phyloP scores from a whole-genome alignment of 2,113 vertebrate genomes.

The Atherinomorus stipes region DNA sequence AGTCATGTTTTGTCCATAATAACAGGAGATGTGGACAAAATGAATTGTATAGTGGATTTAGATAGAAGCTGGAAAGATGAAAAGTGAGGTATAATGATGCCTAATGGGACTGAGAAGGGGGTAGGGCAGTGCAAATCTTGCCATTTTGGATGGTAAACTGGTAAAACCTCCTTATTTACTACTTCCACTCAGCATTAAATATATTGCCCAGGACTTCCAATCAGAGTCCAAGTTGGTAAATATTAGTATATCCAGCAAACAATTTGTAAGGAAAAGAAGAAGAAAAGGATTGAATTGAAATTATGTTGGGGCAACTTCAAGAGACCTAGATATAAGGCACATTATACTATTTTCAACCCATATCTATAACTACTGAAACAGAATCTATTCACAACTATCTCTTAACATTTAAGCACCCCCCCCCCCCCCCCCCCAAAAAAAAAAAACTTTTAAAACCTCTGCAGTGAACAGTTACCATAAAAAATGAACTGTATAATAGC shows the following conservation, averaged over 20 bases:
- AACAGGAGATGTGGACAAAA: constrained; percentile 18
- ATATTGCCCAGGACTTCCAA: constrained; percentile 22
- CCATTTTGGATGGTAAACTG: constrained; percentile 36
- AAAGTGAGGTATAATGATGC: constrained; percentile 23
- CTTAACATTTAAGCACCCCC: constrained; percentile 1
- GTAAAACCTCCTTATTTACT: neutral
- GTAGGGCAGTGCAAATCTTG: constrained; percentile 71
- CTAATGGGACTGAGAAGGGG: constrained; percentile 35
- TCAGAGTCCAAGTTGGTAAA: constrained; percentile 33
- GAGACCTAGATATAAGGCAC: constrained; percentile 77
- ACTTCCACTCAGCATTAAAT: constrained; percentile 27
- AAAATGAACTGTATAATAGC: constrained; percentile 50
- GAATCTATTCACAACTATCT: constrained; percentile 25
- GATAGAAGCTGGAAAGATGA: constrained; percentile 14
- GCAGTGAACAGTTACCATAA: constrained; percentile 31
- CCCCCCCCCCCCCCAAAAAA: neutral
- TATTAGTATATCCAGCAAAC: constrained; percentile 48
- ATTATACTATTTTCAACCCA: constrained; percentile 48
- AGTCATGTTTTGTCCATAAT: constrained; percentile 62
- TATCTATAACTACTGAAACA: constrained; percentile 27
- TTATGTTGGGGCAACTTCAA: constrained; percentile 41
- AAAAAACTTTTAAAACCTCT: constrained; percentile 23
- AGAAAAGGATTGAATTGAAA: constrained; percentile 10
- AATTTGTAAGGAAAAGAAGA: constrained; percentile 8
- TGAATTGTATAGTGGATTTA: constrained; percentile 1